phyloP scores from a whole-genome alignment of 2,797 vertebrate genomes.

The Sebastes nivosus region DNA sequence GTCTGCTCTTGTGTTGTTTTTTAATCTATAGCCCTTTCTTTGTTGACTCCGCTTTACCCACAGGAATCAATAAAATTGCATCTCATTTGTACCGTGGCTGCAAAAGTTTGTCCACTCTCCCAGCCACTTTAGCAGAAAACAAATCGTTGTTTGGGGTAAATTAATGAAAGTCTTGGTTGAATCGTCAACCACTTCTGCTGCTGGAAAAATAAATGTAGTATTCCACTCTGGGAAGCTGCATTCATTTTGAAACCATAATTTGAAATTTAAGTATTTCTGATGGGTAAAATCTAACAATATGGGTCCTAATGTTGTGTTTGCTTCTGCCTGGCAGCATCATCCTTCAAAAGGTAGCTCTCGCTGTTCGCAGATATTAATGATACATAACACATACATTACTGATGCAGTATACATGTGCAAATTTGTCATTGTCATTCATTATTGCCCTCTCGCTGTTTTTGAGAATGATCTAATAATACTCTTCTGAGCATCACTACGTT shows the following conservation, averaged over 20 bases:
- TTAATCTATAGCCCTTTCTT: neutral
- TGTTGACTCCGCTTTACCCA: conserved; percentile 38
- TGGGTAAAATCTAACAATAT: neutral
- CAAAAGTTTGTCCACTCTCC: conserved; percentile 48
- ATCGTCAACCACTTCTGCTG: conserved; percentile 5
- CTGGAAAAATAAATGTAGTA: conserved; percentile 18
- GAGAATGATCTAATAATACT: neutral
- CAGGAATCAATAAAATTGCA: conserved; percentile 59
- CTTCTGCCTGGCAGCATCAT: conserved; percentile 12
- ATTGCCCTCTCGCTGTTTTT: neutral
- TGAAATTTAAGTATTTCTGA: conserved; percentile 28
- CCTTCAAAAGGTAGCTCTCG: neutral
- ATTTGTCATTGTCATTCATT: conserved; percentile 16
- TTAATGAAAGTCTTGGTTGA: conserved; percentile 58
- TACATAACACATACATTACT: conserved; percentile 7
- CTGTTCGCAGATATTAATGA: conserved; percentile 16
- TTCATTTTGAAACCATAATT: conserved; percentile 17
- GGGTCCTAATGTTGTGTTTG: conserved; percentile 2
- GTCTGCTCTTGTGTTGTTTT: neutral
- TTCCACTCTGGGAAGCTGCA: conserved; percentile 1
- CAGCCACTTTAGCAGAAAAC: conserved; percentile 53
- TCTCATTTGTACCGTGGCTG: conserved; percentile 56
- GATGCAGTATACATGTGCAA: neutral
- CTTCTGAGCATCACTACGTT: neutral
- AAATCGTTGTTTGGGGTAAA: conserved; percentile 52